Percentiles rank a stretch among this genome's conserved stretches.
phyloP scores from a whole-genome alignment of 2,888 invertebrate genomes.

The Parelbella ahira region DNA sequence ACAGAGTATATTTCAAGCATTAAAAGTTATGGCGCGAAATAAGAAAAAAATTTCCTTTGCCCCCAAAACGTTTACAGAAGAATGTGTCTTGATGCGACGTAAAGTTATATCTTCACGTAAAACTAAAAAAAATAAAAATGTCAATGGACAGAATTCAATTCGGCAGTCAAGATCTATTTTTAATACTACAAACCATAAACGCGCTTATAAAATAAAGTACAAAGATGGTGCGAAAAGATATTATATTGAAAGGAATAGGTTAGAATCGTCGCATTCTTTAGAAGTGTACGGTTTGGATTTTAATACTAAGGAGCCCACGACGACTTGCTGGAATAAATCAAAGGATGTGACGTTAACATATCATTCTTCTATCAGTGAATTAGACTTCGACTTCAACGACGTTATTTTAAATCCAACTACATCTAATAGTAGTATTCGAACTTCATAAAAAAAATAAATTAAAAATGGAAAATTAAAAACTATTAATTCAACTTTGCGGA shows the following conservation, averaged over 20 bases:
- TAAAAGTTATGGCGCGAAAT: slow-evolving; percentile 50
- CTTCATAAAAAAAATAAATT: too few species aligned
- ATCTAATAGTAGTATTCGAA: slow-evolving; percentile 5
- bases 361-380: slow-evolving; percentile 28
- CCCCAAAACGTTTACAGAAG: slow-evolving; percentile 20
- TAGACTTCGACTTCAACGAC: slow-evolving; percentile 19
- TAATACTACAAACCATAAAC: too few species aligned
- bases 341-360: slow-evolving; percentile 28
- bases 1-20: slow-evolving; percentile 48
- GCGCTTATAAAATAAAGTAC: too few species aligned
- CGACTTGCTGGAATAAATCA: slow-evolving; percentile 4
- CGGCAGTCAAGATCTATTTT: too few species aligned
- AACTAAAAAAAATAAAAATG: slow-evolving; percentile 27
- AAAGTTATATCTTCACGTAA: slow-evolving; percentile 37
- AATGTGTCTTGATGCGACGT: slow-evolving; percentile 41
- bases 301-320: slow-evolving; percentile 26
- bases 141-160: too few species aligned
- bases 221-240: slow-evolving; percentile 2
- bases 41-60: slow-evolving; percentile 34
- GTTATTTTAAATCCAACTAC: slow-evolving; percentile 10
- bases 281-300: slow-evolving; percentile 45
- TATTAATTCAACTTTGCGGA: too few species aligned
- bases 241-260: too few species aligned
- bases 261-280: slow-evolving; percentile 41
- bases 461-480: too few species aligned